These are phyloP conservation scores for Psilopogon haemacephalus DNA, from an alignment of 2,113 vertebrate genomes.

Conservation along the genomic window DNA sequence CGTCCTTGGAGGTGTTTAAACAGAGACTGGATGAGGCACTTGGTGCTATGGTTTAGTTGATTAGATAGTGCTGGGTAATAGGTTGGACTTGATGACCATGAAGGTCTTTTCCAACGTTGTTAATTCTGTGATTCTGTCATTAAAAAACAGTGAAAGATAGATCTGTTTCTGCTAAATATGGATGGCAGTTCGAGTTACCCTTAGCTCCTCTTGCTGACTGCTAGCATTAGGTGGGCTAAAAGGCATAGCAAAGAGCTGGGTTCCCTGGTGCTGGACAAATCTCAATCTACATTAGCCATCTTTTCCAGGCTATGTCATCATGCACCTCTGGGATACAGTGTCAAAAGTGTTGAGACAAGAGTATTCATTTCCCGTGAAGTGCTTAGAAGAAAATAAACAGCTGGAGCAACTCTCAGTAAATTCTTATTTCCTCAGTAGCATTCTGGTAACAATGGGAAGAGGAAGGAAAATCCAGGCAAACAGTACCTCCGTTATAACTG, in stretches of 20 bases:
- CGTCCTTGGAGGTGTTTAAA: too few species aligned
- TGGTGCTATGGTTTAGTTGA: too few species aligned
- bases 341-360: background rate
- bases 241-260: background rate
- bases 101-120: too few species aligned
- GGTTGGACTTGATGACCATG: too few species aligned
- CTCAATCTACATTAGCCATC: background rate
- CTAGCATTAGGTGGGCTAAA: background rate
- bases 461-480: slow-evolving; percentile 28
- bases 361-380: background rate
- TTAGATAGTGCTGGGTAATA: too few species aligned
- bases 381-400: slow-evolving; percentile 15
- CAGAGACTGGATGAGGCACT: too few species aligned
- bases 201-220: background rate
- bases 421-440: slow-evolving; percentile 22
- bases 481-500: background rate
- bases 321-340: background rate
- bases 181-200: background rate
- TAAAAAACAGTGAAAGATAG: background rate
- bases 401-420: background rate
- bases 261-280: background rate
- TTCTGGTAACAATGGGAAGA: slow-evolving; percentile 36
- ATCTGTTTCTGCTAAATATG: background rate
- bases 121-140: too few species aligned
- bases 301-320: background rate